These are phyloP conservation scores for Chloebia gouldiae DNA, from an alignment of 2,113 vertebrate species.

Conservation along the genomic window DNA sequence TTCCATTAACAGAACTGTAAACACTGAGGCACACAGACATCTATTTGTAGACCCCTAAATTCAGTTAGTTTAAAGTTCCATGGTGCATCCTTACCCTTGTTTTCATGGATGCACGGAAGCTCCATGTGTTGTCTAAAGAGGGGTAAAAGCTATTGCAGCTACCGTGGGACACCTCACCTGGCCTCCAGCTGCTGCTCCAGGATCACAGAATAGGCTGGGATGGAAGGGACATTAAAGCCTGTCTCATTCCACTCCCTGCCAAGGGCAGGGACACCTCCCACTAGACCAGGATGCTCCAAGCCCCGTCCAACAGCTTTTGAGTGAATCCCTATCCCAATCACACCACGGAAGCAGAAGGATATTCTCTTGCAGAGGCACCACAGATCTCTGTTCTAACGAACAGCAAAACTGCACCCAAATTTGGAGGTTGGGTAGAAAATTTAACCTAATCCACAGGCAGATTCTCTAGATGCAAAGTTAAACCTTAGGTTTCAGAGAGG, in stretches of 20 bases:
- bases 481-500: neutral
- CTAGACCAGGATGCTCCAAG: neutral
- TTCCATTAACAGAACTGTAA: neutral
- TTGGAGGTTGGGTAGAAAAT: neutral
- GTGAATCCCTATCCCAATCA: neutral
- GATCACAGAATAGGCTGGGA: neutral
- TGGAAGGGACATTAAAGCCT: neutral
- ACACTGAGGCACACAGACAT: neutral
- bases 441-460: neutral
- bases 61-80: neutral
- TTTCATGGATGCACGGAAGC: neutral
- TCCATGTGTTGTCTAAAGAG: rapidly evolving
- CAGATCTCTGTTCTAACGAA: neutral
- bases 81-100: neutral
- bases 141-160: neutral
- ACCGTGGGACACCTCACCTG: neutral
- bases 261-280: neutral
- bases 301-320: neutral
- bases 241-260: neutral
- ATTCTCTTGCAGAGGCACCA: neutral
- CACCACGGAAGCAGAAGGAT: rapidly evolving
- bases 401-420: neutral
- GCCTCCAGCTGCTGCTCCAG: neutral
- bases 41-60: neutral
- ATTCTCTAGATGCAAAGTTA: neutral